Evolutionary conservation across 2,113 vertebrate genomes (phyloP).

Genomic region (Pteruthius melanotis): DNA sequence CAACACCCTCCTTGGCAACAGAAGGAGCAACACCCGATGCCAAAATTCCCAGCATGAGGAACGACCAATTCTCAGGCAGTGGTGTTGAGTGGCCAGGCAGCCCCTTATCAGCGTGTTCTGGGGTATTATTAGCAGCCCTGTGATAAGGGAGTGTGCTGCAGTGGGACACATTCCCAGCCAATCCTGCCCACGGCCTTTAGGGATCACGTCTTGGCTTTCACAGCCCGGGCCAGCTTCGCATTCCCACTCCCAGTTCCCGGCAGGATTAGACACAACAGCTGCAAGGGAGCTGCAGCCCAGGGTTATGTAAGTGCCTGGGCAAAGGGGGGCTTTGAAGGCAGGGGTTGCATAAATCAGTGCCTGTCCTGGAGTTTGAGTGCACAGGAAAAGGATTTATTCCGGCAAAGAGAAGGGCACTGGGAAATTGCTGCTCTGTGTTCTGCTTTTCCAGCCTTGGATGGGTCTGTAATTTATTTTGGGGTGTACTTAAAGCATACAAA

Average conservation of each 20-base stretch:
- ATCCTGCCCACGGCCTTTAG: background rate
- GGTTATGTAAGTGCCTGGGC: background rate
- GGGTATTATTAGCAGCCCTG: slow-evolving; percentile 41
- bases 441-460: background rate
- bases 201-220: slow-evolving; percentile 9
- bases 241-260: slow-evolving; percentile 18
- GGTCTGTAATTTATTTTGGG: background rate
- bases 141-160: slow-evolving; percentile 18
- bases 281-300: background rate
- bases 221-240: slow-evolving; percentile 22
- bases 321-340: background rate
- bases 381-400: background rate
- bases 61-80: background rate
- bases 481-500: background rate
- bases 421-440: background rate
- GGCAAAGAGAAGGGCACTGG: background rate
- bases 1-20: no score
- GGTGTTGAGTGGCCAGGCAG: background rate
- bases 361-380: background rate
- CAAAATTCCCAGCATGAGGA: background rate
- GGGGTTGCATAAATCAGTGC: background rate
- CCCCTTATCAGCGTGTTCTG: background rate
- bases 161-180: background rate
- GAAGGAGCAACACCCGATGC: background rate
- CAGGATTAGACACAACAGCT: slow-evolving; percentile 44